These are phyloP conservation scores for Mastacembelus armatus DNA, from an alignment of 2,797 vertebrate genomes.

Conservation along the genomic window DNA sequence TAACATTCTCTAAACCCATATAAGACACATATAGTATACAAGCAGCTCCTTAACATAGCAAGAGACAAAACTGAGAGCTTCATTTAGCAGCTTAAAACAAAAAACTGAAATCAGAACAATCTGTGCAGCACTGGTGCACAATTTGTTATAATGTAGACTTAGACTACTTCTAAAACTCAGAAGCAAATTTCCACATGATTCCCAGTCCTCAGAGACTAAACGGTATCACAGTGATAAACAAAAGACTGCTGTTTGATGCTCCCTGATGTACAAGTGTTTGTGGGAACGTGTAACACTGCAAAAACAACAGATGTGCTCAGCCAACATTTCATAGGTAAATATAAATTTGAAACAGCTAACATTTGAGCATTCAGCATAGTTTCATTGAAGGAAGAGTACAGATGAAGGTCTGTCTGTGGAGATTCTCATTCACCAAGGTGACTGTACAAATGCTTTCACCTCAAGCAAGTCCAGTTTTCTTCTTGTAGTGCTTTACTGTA, in stretches of 20 bases:
- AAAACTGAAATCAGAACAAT: background rate
- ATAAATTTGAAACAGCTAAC: background rate
- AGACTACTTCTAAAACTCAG: constrained; percentile 1
- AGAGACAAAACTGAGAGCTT: background rate
- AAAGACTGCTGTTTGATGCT: background rate
- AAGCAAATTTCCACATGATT: constrained; percentile 17
- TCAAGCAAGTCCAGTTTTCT: too few relatives aligned
- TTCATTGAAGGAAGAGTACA: background rate
- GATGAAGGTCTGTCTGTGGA: too few relatives aligned
- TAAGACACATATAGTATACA: background rate
- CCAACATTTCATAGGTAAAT: background rate
- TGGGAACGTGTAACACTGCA: background rate
- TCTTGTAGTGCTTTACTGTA: too few relatives aligned
- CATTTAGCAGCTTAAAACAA: constrained; percentile 10
- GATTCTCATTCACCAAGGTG: too few relatives aligned
- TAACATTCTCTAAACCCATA: background rate
- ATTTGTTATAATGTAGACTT: too few relatives aligned
- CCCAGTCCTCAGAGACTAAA: background rate
- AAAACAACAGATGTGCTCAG: constrained; percentile 17
- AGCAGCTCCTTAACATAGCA: background rate
- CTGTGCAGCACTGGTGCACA: constrained; percentile 6
- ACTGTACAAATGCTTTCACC: too few relatives aligned
- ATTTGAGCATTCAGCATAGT: background rate
- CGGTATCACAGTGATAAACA: constrained; percentile 31
- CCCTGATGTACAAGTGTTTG: constrained; percentile 1